A percentile compares a stretch with the other conserved stretches of the same genome.
phyloP scores from a whole-genome alignment of 2,888 invertebrate species.

The Erebia palarica region DNA sequence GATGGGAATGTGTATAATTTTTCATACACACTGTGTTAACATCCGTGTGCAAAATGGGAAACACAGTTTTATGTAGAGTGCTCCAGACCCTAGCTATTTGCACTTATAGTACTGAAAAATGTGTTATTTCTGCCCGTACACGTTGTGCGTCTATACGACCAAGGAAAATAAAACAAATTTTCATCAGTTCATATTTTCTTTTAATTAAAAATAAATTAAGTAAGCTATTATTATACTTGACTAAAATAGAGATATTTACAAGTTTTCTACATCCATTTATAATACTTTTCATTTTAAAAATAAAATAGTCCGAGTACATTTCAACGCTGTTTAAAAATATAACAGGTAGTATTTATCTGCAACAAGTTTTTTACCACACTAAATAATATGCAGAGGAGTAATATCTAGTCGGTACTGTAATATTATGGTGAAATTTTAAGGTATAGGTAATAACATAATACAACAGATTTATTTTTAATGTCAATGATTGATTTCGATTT shows the following conservation, averaged over 20 bases:
- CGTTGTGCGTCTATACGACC: not conserved
- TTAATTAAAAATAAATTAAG: slow-evolving; percentile 21
- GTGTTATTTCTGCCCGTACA: not conserved
- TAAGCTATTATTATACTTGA: slow-evolving; percentile 14
- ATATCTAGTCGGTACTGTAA: slow-evolving; percentile 30
- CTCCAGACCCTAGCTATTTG: too few relatives aligned
- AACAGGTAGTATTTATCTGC: not conserved
- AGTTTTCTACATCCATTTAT: slow-evolving; percentile 9
- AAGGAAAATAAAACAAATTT: not conserved
- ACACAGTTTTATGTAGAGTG: too few relatives aligned
- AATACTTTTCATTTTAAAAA: slow-evolving; percentile 19
- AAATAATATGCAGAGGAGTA: not conserved
- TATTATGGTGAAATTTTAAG: not conserved
- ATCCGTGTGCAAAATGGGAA: too few relatives aligned
- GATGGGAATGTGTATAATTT: too few relatives aligned
- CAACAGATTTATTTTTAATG: too few relatives aligned
- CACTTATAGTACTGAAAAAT: too few relatives aligned
- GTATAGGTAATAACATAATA: not conserved
- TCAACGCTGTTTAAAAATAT: not conserved
- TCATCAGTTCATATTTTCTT: not conserved
- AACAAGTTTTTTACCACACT: not conserved
- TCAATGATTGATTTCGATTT: not conserved
- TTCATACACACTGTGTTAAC: too few relatives aligned
- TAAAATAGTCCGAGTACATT: not conserved
- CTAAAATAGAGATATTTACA: slow-evolving; percentile 22